A percentile compares a stretch with the other conserved stretches of the same genome.
Evolutionary conservation across 1,140 invertebrate species (phyloP).

Genomic region (Sycobia sp.): DNA sequence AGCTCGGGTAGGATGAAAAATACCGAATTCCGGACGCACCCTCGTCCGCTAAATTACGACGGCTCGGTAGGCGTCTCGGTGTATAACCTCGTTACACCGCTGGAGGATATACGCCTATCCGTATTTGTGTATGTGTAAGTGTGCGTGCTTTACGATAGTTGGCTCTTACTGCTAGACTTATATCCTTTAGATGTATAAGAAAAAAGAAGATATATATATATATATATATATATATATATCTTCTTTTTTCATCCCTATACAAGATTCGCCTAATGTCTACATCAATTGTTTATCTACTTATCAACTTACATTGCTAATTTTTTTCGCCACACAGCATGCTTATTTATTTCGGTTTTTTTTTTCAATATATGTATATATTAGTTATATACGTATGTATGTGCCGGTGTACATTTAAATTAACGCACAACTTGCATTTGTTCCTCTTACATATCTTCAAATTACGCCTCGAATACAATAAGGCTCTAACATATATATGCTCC

Average conservation of each 20-base stretch:
- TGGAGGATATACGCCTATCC: too few relatives aligned
- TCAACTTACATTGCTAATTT: neutral
- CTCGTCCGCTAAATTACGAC: too few relatives aligned
- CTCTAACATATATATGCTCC: neutral
- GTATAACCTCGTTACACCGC: too few relatives aligned
- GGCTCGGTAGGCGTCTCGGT: too few relatives aligned
- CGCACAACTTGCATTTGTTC: constrained; percentile 3
- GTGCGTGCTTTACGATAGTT: neutral
- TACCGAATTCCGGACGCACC: too few relatives aligned
- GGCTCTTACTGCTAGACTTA: neutral
- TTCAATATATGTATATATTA: too few relatives aligned
- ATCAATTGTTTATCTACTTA: neutral
- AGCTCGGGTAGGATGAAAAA: too few relatives aligned
- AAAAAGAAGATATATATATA: too few relatives aligned
- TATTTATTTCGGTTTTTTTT: neutral
- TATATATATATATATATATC: too few relatives aligned
- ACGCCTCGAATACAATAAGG: neutral
- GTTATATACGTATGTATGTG: too few relatives aligned
- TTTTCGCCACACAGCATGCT: neutral
- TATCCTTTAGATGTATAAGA: neutral
- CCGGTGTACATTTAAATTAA: neutral
- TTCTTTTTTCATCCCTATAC: too few relatives aligned
- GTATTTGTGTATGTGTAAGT: constrained; percentile 3
- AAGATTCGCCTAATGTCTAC: neutral
- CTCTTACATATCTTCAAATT: neutral